Base-by-base conservation (phyloP, 2,113 vertebrate species). In the Aleadryas rufinucha region DNA sequence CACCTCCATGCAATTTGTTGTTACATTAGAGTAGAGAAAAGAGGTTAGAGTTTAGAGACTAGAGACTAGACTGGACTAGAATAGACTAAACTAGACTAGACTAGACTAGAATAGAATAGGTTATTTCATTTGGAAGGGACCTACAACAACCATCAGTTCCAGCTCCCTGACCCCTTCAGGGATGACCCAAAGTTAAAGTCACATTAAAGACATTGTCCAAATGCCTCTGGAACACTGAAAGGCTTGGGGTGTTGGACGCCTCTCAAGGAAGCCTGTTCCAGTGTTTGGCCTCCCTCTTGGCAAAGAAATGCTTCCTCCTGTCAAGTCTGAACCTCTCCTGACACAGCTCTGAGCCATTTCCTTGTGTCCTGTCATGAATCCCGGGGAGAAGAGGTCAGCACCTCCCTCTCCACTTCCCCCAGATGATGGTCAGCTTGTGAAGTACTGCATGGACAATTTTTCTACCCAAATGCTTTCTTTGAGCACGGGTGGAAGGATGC, bases 81-180 rank as follows among this genome's bases (percentile, higher is more conserved):
- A 7, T 2, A 10, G 22, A 18, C 24, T 11, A 41, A 14, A 41
- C 11, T 41, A 52, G 28, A 53, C 17, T 12, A n/a, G 53, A 54
- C 11, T 33, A 12, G 54, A 56, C 19, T 33, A 54, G 31, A 52
- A 11, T 4, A 24, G 18, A 23, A 37, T 2, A 16, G 23, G 19
- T 12, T 21, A 61, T n/a, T 68, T 49, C 23, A 22, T 9, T 35
- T 69, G 21, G 1, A 54, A 49, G 7, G 0, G 6, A 60, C 4
- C 8, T 68, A 14, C 7, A 50, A 13, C 0, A 0, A 17, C 4
- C 16, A 41, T 18, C 24, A 28, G 6, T 6, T 33, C 12, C 19
- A 27, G 15, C 13, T 47, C 13, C 14, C 39, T 74, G 24, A 63
- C 2, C 19, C 2, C 9, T 52, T 78, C 16, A 78, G 17, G 8